Conservation (phyloP, 2,797 vertebrate genomes). For the Coregonus suidteri region DNA sequence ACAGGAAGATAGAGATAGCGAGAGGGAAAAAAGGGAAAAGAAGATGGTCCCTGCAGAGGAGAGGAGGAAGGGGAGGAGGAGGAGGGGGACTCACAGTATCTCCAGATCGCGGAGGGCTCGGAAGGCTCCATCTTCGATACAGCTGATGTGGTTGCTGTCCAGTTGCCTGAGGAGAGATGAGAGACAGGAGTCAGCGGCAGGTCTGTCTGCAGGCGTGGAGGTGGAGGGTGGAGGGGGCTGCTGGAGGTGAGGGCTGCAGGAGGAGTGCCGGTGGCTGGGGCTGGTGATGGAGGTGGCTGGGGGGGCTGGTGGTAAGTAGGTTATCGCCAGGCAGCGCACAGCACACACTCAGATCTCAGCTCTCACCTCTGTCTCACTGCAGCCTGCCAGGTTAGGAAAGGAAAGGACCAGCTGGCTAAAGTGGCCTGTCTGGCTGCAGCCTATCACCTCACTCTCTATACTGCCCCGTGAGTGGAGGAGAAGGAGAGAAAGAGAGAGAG, state of each 20-base stretch:
- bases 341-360: conserved; percentile 53
- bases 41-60: conserved; percentile 55
- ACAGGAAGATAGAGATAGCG: conserved; percentile 30
- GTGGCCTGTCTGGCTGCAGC: conserved; percentile 75
- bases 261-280: conserved; percentile 26
- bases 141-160: conserved; percentile 99
- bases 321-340: conserved; percentile 27
- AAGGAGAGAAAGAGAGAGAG: background rate
- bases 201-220: conserved; percentile 63
- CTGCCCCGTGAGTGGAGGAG: conserved; percentile 59
- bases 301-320: conserved; percentile 44
- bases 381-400: conserved; percentile 67
- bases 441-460: conserved; percentile 71
- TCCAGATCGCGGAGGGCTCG: conserved; percentile 98
- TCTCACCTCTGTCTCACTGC: conserved; percentile 68
- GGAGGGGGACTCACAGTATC: conserved; percentile 91
- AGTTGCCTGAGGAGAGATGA: conserved; percentile 89
- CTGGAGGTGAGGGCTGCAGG: conserved; percentile 63
- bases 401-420: conserved; percentile 67
- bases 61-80: conserved; percentile 36
- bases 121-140: conserved; percentile 99
- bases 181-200: conserved; percentile 77
- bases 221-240: conserved; percentile 44
- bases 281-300: background rate
- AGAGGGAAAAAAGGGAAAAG: conserved; percentile 39